phyloP scores from a whole-genome alignment of 2,113 vertebrate species.

The zebrafish (Danio rerio) region DNA sequence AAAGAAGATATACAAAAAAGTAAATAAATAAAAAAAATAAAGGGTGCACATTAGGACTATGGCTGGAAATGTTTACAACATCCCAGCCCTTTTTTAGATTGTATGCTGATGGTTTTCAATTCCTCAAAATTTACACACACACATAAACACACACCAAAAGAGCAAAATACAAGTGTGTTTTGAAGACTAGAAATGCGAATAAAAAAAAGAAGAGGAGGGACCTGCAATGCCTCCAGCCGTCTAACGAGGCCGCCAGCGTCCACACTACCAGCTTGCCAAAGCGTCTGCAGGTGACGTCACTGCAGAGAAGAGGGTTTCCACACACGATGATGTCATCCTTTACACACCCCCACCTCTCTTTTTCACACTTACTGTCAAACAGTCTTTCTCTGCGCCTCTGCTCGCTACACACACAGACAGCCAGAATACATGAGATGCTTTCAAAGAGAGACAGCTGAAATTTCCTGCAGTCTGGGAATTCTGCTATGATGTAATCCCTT shows the following conservation, averaged over 20 bases:
- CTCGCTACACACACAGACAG: slow-evolving; percentile 20
- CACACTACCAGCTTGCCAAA: slow-evolving; percentile 21
- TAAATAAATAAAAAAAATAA: too few species aligned
- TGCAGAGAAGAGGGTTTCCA: slow-evolving; percentile 63
- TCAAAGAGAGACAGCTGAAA: slow-evolving; percentile 48
- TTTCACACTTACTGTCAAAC: slow-evolving; percentile 10
- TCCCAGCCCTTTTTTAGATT: too few species aligned
- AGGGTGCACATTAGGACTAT: too few species aligned
- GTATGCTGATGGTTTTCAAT: too few species aligned
- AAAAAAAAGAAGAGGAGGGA: not conserved
- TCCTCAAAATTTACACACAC: too few species aligned
- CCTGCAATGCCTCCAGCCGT: slow-evolving; percentile 45
- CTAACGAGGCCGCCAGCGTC: slow-evolving; percentile 38
- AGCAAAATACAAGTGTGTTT: too few species aligned
- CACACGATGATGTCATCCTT: slow-evolving; percentile 58
- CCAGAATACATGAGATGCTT: slow-evolving; percentile 16
- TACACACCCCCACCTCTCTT: slow-evolving; percentile 24
- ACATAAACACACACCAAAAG: too few species aligned
- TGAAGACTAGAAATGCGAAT: not conserved
- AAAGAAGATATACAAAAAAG: too few species aligned
- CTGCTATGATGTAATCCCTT: slow-evolving; percentile 68
- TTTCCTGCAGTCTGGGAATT: slow-evolving; percentile 53
- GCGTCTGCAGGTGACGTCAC: slow-evolving; percentile 54
- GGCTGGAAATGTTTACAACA: too few species aligned
- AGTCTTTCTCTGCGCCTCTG: slow-evolving; percentile 7